Percentiles rank a stretch among this genome's conserved stretches.
These are phyloP conservation scores for Dolichomitus sp. DNA, from an alignment of 2,888 invertebrate species.

Conservation along the genomic window DNA sequence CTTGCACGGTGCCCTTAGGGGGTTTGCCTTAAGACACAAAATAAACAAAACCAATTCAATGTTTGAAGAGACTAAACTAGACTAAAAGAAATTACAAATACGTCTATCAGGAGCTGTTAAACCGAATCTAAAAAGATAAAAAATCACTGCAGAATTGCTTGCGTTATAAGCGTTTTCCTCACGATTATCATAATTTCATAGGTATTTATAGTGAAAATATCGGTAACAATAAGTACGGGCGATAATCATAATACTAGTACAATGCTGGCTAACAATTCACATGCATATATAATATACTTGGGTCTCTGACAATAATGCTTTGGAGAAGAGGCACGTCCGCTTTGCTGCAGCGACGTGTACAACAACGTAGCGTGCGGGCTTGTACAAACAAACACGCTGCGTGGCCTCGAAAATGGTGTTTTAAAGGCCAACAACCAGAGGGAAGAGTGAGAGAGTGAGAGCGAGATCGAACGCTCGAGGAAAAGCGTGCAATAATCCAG, in stretches of 20 bases:
- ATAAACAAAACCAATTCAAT: not conserved
- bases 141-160: not conserved
- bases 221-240: not conserved
- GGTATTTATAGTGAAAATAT: not conserved
- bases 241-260: not conserved
- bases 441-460: not conserved
- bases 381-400: conserved; percentile 24
- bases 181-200: no score
- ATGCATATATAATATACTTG: not conserved
- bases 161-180: not conserved
- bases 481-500: conserved; percentile 50
- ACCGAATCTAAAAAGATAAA: not conserved
- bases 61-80: not conserved
- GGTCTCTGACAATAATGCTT: conserved; percentile 18
- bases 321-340: conserved; percentile 7
- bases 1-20: not conserved
- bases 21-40: no score
- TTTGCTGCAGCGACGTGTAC: not conserved
- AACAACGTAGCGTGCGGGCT: not conserved
- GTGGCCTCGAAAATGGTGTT: conserved; percentile 7
- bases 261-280: not conserved
- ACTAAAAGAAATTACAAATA: not conserved
- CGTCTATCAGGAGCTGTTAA: not conserved
- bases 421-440: conserved; percentile 15
- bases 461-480: not conserved